Percentiles rank a stretch among this genome's conserved stretches.
Evolutionary conservation across 2,888 invertebrate species (phyloP).

Genomic region (Cyrtodaria siliqua): DNA sequence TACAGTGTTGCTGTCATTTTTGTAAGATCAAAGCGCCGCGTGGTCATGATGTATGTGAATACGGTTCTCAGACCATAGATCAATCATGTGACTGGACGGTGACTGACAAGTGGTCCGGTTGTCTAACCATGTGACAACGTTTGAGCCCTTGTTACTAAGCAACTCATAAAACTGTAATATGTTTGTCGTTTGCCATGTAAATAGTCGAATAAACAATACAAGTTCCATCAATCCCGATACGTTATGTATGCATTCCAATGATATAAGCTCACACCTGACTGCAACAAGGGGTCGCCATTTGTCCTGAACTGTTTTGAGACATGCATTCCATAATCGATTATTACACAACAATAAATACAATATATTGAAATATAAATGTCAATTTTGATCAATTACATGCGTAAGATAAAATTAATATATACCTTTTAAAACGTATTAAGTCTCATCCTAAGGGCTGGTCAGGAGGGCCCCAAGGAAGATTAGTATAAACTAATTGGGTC

Average conservation of each 20-base stretch:
- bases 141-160: constrained; percentile 41
- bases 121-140: constrained; percentile 58
- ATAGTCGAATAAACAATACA: constrained; percentile 19
- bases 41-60: constrained; percentile 59
- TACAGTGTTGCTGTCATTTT: constrained; percentile 60
- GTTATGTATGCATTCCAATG: too few relatives aligned
- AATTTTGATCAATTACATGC: constrained; percentile 2
- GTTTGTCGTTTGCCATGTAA: constrained; percentile 17
- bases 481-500: too few relatives aligned
- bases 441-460: too few relatives aligned
- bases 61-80: constrained; percentile 54
- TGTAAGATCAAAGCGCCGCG: constrained; percentile 56
- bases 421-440: too few relatives aligned
- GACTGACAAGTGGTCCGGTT: constrained; percentile 52
- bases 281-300: too few relatives aligned
- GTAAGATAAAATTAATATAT: too few relatives aligned
- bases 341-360: background rate
- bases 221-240: too few relatives aligned
- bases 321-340: background rate
- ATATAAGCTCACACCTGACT: too few relatives aligned
- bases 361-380: background rate
- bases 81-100: constrained; percentile 48
- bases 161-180: constrained; percentile 48
- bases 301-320: too few relatives aligned
- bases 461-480: too few relatives aligned